phyloP scores from a whole-genome alignment of 2,113 vertebrate species.

The Abramis brama region DNA sequence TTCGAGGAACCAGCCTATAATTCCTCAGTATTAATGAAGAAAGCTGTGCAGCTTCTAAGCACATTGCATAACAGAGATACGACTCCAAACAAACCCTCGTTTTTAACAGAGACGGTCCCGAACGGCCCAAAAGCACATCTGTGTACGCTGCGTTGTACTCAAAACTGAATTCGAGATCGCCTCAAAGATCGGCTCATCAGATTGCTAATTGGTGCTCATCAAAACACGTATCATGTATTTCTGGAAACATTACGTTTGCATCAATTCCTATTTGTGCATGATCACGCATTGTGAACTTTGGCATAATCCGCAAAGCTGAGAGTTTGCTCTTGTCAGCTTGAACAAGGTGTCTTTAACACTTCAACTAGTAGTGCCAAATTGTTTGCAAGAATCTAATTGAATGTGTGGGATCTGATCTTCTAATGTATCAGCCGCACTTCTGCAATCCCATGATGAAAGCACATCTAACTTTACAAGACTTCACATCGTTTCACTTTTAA shows the following conservation, averaged over 20 bases:
- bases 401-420: constrained; percentile 27
- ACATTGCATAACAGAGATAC: constrained; percentile 50
- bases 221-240: constrained; percentile 48
- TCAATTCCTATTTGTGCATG: constrained; percentile 34
- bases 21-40: constrained; percentile 57
- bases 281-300: constrained; percentile 17
- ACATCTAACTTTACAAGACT: neutral
- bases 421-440: constrained; percentile 16
- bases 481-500: constrained; percentile 5
- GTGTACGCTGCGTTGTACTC: constrained; percentile 2
- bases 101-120: constrained; percentile 48
- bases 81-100: constrained; percentile 41
- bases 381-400: constrained; percentile 26
- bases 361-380: constrained; percentile 17
- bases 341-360: constrained; percentile 46
- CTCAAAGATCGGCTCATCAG: constrained; percentile 24
- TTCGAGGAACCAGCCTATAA: constrained; percentile 38
- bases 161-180: constrained; percentile 30
- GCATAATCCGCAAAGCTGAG: constrained; percentile 30
- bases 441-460: constrained; percentile 1
- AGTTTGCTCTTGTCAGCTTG: constrained; percentile 54
- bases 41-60: constrained; percentile 45
- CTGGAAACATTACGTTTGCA: constrained; percentile 34
- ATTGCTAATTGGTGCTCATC: constrained; percentile 53
- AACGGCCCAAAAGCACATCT: constrained; percentile 55